Evolutionary conservation across 2,797 vertebrate species (phyloP).

Genomic region (Basileuterus tristriatus): DNA sequence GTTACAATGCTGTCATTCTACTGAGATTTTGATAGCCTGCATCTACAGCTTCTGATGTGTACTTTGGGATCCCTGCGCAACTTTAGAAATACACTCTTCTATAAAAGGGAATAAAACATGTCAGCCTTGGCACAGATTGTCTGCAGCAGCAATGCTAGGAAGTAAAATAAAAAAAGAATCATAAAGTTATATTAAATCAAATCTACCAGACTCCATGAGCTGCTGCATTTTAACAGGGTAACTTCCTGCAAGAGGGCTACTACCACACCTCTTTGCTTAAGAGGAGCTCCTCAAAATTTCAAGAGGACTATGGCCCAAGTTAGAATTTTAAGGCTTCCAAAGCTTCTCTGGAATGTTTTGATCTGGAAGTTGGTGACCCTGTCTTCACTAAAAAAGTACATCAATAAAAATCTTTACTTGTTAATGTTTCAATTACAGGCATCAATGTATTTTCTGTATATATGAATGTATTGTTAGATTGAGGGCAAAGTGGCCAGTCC

Average conservation of each 20-base stretch:
- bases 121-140: constrained; percentile 4
- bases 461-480: background rate
- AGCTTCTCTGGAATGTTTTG: background rate
- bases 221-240: background rate
- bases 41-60: background rate
- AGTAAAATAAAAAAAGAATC: background rate
- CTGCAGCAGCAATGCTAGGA: background rate
- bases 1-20: background rate
- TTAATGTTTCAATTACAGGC: background rate
- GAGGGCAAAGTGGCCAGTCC: background rate
- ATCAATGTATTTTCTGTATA: background rate
- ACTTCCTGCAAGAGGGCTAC: background rate
- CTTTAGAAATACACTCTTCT: background rate
- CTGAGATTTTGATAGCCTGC: background rate
- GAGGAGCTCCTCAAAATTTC: background rate
- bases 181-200: background rate
- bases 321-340: background rate
- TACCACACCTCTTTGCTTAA: background rate
- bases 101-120: constrained; percentile 24
- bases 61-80: background rate
- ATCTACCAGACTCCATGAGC: background rate
- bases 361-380: background rate
- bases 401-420: background rate
- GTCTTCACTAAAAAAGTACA: background rate
- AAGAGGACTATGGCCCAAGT: background rate